Evolutionary conservation across 2,113 vertebrate genomes (phyloP).

Genomic region (Podarcis cretensis): DNA sequence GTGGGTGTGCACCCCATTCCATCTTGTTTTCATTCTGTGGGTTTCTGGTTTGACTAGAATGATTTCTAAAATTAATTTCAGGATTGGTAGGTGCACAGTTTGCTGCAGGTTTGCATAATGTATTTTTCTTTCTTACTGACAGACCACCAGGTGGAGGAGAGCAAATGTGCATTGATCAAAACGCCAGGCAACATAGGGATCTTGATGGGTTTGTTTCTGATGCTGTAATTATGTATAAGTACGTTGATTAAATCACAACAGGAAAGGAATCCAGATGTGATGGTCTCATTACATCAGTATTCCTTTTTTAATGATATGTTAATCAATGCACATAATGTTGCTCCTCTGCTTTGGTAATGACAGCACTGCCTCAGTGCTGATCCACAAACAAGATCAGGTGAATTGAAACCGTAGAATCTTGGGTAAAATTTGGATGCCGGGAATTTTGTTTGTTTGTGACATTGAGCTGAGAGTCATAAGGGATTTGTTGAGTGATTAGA

Average conservation of each 20-base stretch:
- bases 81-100: not conserved
- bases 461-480: not conserved
- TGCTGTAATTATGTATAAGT: not conserved
- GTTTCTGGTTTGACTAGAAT: not conserved
- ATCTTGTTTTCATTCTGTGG: too few relatives aligned
- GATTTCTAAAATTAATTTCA: not conserved
- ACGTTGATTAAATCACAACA: not conserved
- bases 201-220: not conserved
- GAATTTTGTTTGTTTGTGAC: not conserved
- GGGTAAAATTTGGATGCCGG: not conserved
- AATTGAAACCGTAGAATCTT: not conserved
- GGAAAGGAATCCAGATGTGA: not conserved
- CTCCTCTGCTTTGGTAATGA: too few relatives aligned
- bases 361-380: too few relatives aligned
- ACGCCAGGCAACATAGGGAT: not conserved
- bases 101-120: not conserved
- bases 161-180: not conserved
- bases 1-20: too few relatives aligned
- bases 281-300: not conserved
- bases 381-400: not conserved
- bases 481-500: slow-evolving; percentile 3
- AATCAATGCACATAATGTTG: not conserved
- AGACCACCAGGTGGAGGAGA: not conserved
- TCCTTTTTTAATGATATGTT: not conserved
- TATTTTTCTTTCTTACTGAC: not conserved